Conservation (phyloP, 2,888 invertebrate genomes). For the Gortyna flavago region DNA sequence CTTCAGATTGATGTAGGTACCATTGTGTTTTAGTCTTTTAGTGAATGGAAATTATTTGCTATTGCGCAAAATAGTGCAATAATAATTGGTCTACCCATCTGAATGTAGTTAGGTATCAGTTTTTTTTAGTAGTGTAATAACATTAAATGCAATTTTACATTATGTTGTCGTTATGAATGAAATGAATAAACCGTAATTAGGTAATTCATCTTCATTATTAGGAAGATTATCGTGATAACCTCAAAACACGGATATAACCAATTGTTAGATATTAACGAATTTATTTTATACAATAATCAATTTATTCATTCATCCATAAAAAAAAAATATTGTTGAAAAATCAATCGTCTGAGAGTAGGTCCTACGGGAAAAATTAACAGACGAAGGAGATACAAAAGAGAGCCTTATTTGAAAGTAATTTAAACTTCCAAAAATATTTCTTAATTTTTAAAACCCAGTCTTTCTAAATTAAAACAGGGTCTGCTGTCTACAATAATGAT, state of each 20-base stretch:
- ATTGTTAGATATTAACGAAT: background rate
- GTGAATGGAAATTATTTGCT: background rate
- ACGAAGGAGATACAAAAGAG: background rate
- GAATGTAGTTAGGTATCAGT: no score
- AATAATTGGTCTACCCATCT: background rate
- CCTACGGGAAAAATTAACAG: background rate
- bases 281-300: background rate
- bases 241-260: background rate
- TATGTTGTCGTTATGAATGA: background rate
- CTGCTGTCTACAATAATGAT: no score
- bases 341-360: no score
- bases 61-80: background rate
- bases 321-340: background rate
- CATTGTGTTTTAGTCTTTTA: background rate
- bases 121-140: no score
- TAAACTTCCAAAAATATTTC: no score
- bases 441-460: no score
- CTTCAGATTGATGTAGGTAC: background rate
- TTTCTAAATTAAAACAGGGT: no score
- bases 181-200: background rate
- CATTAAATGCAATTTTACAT: background rate
- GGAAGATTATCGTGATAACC: background rate
- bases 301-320: background rate
- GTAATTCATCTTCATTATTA: background rate
- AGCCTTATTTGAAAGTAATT: background rate